A percentile compares a stretch with the other conserved stretches of the same genome.
Evolutionary conservation across 2,113 vertebrate genomes (phyloP).

Genomic region (Heptranchias perlo): DNA sequence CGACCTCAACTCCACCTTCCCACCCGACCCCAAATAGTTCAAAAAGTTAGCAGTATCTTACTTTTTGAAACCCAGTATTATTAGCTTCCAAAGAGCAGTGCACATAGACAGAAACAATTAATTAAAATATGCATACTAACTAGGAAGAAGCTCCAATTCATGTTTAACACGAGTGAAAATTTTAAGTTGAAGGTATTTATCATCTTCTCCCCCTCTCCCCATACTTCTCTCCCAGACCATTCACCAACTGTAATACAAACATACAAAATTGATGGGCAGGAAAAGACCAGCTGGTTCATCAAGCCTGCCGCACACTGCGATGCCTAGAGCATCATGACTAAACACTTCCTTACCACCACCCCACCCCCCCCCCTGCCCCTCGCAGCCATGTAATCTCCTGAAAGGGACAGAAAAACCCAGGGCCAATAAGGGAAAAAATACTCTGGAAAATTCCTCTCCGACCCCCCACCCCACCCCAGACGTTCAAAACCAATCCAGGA

Average conservation of each 20-base stretch:
- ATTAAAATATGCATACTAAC: too few species aligned
- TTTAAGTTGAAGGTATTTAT: neutral
- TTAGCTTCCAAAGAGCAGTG: too few species aligned
- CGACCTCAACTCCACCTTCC: too few species aligned
- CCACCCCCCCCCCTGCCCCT: too few species aligned
- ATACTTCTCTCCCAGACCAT: neutral
- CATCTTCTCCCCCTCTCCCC: neutral
- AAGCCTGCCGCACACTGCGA: neutral
- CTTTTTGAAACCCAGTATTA: neutral
- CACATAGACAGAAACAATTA: too few species aligned
- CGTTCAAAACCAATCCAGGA: neutral
- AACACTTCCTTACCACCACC: too few species aligned
- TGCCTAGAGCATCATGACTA: neutral
- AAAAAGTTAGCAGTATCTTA: neutral
- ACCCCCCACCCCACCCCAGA: neutral
- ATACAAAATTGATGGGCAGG: neutral
- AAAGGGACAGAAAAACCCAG: neutral
- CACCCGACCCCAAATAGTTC: too few species aligned
- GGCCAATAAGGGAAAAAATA: neutral
- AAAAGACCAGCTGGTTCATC: neutral
- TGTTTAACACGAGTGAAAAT: neutral
- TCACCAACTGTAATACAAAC: neutral
- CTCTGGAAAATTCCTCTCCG: too few species aligned
- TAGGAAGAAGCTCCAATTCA: neutral
- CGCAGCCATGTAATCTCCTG: neutral